These are phyloP conservation scores for Callinectes sapidus DNA, from an alignment of 2,888 invertebrate genomes.

Conservation along the genomic window DNA sequence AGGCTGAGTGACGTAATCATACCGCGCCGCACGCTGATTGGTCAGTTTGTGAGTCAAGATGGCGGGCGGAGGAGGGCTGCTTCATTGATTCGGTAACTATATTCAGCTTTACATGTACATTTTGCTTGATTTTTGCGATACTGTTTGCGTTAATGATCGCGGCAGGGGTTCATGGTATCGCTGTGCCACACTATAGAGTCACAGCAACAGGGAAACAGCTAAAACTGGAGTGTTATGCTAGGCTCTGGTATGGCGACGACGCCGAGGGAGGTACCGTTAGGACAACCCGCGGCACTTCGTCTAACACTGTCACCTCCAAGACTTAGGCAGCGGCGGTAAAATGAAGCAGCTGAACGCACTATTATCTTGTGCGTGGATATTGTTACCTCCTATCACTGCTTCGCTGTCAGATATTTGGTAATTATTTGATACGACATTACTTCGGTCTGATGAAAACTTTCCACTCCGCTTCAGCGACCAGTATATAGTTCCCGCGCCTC, in stretches of 20 bases:
- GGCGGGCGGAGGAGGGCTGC: conserved; percentile 61
- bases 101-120: conserved; percentile 11
- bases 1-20: conserved; percentile 63
- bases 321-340: background rate
- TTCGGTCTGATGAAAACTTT: background rate
- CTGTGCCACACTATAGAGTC: background rate
- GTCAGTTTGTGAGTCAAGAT: conserved; percentile 70
- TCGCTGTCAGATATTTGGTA: background rate
- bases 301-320: background rate
- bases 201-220: background rate
- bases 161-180: background rate
- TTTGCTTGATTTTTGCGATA: conserved; percentile 10
- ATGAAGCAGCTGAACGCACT: background rate
- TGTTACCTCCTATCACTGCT: background rate
- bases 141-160: background rate
- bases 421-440: background rate
- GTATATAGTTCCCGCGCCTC: background rate
- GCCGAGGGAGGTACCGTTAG: conserved; percentile 60
- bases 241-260: conserved; percentile 41
- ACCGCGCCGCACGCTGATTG: conserved; percentile 56
- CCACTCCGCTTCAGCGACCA: background rate
- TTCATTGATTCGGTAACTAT: conserved; percentile 60
- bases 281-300: background rate
- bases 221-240: background rate
- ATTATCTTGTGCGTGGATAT: background rate